A percentile compares a stretch with the other conserved stretches of the same genome.
phyloP scores from a whole-genome alignment of 2,888 invertebrate genomes.

The Rugalucina vietnamica region DNA sequence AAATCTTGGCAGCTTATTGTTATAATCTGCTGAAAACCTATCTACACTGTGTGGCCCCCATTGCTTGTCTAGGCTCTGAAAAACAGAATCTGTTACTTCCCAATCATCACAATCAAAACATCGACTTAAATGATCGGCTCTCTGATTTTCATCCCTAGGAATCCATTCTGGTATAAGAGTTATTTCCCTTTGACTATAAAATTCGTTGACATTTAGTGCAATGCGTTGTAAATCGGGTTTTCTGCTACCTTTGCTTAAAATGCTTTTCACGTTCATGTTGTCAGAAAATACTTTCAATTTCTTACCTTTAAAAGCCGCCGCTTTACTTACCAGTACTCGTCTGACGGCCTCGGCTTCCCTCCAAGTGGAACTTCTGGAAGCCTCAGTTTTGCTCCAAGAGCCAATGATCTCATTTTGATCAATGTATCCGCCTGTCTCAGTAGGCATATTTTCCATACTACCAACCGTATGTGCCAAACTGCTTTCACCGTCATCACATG shows the following conservation, averaged over 20 bases:
- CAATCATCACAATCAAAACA: not conserved
- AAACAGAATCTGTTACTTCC: not conserved
- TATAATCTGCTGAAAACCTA: not conserved
- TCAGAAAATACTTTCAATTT: constrained; percentile 12
- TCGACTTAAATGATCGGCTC: not conserved
- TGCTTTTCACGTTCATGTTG: constrained; percentile 1
- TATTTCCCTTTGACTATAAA: not conserved
- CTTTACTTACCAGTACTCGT: not conserved
- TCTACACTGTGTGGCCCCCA: not conserved
- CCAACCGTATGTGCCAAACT: no score
- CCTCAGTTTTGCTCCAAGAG: no score
- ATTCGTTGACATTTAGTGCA: not conserved
- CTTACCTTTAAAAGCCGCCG: not conserved
- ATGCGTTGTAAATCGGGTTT: no score
- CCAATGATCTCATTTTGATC: no score
- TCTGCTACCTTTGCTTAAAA: not conserved
- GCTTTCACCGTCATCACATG: no score
- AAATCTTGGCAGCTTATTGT: not conserved
- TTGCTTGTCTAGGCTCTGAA: not conserved
- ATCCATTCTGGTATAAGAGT: constrained; percentile 7
- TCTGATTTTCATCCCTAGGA: not conserved
- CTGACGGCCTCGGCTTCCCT: constrained; percentile 21
- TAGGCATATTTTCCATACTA: no score
- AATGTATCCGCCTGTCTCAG: no score
- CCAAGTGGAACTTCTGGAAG: constrained; percentile 34